These are phyloP conservation scores for Orchestes rusci DNA, from an alignment of 2,888 invertebrate genomes.

Conservation along the genomic window DNA sequence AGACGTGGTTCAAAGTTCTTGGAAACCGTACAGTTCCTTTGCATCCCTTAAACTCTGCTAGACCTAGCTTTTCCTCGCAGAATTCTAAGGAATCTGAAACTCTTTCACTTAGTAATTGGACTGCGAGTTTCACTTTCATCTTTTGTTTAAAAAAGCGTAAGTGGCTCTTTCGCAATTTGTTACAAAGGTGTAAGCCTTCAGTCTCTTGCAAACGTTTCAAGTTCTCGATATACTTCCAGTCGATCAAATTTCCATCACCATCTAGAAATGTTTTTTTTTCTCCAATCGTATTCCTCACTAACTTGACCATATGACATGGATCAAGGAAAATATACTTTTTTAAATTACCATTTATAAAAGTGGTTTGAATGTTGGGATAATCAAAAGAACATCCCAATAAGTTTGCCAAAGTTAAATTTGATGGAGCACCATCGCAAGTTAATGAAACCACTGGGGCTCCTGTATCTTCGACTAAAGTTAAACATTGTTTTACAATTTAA, in stretches of 20 bases:
- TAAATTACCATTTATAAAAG: too few relatives aligned
- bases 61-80: conserved; percentile 2
- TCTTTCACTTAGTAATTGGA: background rate
- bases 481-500: conserved; percentile 26
- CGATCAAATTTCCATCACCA: conserved; percentile 8
- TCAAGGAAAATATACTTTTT: too few relatives aligned
- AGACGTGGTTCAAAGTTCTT: conserved; percentile 8
- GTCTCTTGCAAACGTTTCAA: conserved; percentile 6
- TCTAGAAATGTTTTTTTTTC: conserved; percentile 11
- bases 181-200: conserved; percentile 10
- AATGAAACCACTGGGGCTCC: conserved; percentile 26
- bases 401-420: conserved; percentile 23
- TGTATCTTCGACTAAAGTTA: conserved; percentile 25
- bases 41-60: too few relatives aligned
- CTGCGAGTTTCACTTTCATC: too few relatives aligned
- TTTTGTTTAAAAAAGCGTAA: too few relatives aligned
- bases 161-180: conserved; percentile 6
- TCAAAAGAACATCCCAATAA: conserved; percentile 7
- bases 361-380: conserved; percentile 4
- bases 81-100: background rate
- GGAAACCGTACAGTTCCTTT: conserved; percentile 8
- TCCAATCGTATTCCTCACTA: conserved; percentile 12
- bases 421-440: conserved; percentile 32
- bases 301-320: conserved; percentile 10
- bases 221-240: conserved; percentile 14